Evolutionary conservation across 2,113 vertebrate genomes (phyloP), one percentile per base, ranked within the genome.

Genomic region (Lipophrys pholis): DNA sequence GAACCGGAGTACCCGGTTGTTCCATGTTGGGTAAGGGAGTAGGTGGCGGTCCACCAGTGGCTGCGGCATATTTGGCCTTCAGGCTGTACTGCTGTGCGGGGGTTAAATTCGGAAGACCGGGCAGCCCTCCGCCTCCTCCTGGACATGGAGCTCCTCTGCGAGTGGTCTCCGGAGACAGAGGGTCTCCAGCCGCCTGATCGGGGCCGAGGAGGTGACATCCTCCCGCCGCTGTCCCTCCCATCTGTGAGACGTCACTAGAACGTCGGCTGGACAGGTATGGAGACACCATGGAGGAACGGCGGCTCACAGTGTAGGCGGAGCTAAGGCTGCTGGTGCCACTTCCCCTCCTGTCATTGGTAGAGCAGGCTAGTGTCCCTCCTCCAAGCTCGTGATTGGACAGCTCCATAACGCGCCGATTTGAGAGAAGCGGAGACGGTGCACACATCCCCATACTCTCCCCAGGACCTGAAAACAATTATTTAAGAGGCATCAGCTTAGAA

Each of bases 291-390:
- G 97, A 98, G 0, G 97, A 98, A 6, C 97, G 95, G 0, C 96
- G 96, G 90, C 96, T 99, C 59, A 97, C 96, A 0, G 97, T 98
- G 40, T 98, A 99, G 43, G 98, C 97, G 0, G 97, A 98, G 89
- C 97, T 99, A 9, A 98, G 59, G 0, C 95, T 98, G 86, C 97
- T 98, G 83, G 96, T 97, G 76, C 94, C 94, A 6, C 97, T 98
- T 85, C 94, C 94, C 9, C 97, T 95, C 46, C 95, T 93, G 67
- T 99, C 97, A 5, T 81, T 93, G 4, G 85, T 0, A 6, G 83
- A 85, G 69, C 88, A 89, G 39, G 85, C 74, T 58, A 92, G 73
- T 0, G 85, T 21, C 5, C 87, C 50, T 11, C 87, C 57, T 9
- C 87, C 89, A 48, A 90, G 38, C 1, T 96, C 95, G 0, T 90